A percentile compares a stretch with the other conserved stretches of the same genome.
These are phyloP conservation scores for Zaprionus ornatus DNA, from an alignment of 1,140 invertebrate species.

Conservation along the genomic window DNA sequence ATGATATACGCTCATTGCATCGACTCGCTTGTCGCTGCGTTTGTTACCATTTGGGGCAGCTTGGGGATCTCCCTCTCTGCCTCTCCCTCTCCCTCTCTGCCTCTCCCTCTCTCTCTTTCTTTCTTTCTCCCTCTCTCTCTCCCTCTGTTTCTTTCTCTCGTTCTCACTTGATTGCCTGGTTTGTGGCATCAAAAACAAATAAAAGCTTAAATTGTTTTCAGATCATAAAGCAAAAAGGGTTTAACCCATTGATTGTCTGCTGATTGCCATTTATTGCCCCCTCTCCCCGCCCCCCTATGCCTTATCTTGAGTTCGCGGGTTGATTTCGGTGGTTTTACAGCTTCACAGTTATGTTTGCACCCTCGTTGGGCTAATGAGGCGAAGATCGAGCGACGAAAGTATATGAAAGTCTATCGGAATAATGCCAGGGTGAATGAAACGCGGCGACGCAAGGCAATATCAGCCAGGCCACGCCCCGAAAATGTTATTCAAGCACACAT, in stretches of 20 bases:
- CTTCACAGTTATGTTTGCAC: constrained; percentile 71
- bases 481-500: constrained; percentile 23
- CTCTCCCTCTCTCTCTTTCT: background rate
- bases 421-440: background rate
- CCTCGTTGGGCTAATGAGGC: constrained; percentile 59
- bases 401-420: constrained; percentile 16
- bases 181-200: constrained; percentile 80
- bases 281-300: background rate
- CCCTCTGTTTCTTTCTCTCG: background rate
- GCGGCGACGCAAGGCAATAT: background rate
- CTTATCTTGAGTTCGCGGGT: constrained; percentile 13
- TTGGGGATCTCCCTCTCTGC: background rate
- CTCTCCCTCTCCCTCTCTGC: background rate
- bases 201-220: constrained; percentile 81
- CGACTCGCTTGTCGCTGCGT: constrained; percentile 51
- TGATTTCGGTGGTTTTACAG: constrained; percentile 71
- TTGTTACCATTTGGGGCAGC: constrained; percentile 63
- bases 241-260: constrained; percentile 77
- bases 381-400: background rate
- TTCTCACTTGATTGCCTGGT: constrained; percentile 62
- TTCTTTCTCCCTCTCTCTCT: background rate
- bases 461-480: constrained; percentile 8
- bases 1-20: constrained; percentile 77
- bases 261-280: constrained; percentile 77
- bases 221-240: constrained; percentile 79